Evolutionary conservation across 1,140 invertebrate genomes (phyloP), one percentile per base, ranked within the genome.

Genomic region (Maniola jurtina): DNA sequence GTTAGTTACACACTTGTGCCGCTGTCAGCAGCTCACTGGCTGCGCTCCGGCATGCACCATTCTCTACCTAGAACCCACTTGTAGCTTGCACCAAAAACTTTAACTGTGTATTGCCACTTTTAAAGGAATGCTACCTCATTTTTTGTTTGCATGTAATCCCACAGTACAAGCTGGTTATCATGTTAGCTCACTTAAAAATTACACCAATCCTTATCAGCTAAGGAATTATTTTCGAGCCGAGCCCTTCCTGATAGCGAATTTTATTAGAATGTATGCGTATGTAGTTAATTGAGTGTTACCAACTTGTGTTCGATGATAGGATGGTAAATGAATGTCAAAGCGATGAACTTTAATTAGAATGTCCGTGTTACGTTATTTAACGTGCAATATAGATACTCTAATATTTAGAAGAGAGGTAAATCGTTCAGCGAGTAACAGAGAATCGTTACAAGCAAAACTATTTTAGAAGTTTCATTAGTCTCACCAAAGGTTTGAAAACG

Each of bases 311-410:
- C 78, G 76, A 85, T 90, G 85, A 87, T 86, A 82, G 80, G 76
- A 90, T 90, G 83, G 77, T 80, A 89, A 79, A 88, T 88, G 86
- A 90, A 88, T 89, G 88, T 88, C 86, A 90, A 90, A 90, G 88
- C 88, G 84, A 89, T 90, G 88, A 87, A 86, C 84, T 88, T 90
- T 87, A 88, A 88, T 87, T 89, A 88, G 80, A 90, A 89, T 86
- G 85, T 88, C 80, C 80, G 85, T 90, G 86, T 88, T 87, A 85
- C 83, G 83, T 84, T 89, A 90, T 90, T 81, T 86, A 84, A 77
- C 81, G 86, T 86, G 84, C 84, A 85, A 82, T 84, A 78, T 78
- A 84, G 77, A 81, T 71, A 69, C 77, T 72, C 68, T 76, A 69
- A 73, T 79, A 80, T 80, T 75, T 75, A 77, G 81, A 76, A 75